phyloP scores from a whole-genome alignment of 1,140 invertebrate genomes.

The Drosophila sucinea region DNA sequence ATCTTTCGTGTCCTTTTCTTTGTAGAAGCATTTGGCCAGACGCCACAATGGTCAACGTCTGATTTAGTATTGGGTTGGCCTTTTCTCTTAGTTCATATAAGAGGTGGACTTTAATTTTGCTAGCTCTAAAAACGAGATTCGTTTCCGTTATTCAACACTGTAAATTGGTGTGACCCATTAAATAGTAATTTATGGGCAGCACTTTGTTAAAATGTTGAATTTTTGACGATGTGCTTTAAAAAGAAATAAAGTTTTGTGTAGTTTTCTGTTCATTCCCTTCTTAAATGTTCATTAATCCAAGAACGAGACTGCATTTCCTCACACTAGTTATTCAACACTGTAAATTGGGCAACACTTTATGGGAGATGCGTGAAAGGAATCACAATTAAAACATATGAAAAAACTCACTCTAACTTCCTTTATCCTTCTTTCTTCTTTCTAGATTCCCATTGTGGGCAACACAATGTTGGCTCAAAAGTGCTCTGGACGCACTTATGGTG shows the following conservation, averaged over 20 bases:
- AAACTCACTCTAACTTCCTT: no score
- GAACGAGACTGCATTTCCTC: no score
- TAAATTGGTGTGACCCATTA: neutral
- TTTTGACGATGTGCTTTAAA: neutral
- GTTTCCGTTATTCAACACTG: neutral
- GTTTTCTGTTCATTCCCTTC: no score
- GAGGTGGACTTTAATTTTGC: neutral
- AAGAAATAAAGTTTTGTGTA: no score
- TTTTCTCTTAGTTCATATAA: neutral
- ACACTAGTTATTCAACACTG: no score
- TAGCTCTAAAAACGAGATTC: neutral
- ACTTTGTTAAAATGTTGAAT: neutral
- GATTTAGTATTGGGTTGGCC: neutral
- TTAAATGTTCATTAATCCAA: no score
- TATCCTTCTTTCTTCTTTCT: conserved; percentile 31
- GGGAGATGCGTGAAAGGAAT: no score
- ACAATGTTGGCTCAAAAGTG: conserved; percentile 60
- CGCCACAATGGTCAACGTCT: neutral
- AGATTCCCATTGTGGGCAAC: conserved; percentile 63
- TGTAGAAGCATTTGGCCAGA: conserved; percentile 1
- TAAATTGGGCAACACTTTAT: no score
- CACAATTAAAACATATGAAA: no score
- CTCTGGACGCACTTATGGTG: conserved; percentile 19
- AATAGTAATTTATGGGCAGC: neutral
- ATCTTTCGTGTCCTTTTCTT: conserved; percentile 48